These are phyloP conservation scores for Cyclargus thomasi DNA, from an alignment of 1,140 invertebrate species.

Conservation along the genomic window DNA sequence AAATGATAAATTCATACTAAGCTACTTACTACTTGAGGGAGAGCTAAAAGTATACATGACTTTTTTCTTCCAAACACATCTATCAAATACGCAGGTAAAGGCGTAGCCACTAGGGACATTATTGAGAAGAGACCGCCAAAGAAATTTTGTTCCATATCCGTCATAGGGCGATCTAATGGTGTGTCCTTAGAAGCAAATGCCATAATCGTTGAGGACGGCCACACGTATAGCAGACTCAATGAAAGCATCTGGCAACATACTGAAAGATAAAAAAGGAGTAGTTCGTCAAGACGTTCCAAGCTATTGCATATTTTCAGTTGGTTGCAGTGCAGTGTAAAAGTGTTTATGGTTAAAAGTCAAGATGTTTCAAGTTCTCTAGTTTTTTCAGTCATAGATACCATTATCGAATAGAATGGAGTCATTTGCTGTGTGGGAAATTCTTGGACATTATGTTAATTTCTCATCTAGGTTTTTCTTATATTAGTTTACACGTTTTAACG, in stretches of 20 bases:
- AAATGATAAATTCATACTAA: background rate
- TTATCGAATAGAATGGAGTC: too few relatives aligned
- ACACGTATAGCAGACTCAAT: conserved; percentile 20
- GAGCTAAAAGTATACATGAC: conserved; percentile 13
- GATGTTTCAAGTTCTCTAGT: too few relatives aligned
- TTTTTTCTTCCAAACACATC: conserved; percentile 22
- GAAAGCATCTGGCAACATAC: conserved; percentile 3
- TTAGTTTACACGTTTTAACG: too few relatives aligned
- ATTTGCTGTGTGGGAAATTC: too few relatives aligned
- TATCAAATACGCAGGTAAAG: conserved; percentile 17
- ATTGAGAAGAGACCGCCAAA: conserved; percentile 5
- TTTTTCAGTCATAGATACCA: too few relatives aligned
- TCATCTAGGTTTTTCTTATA: too few relatives aligned
- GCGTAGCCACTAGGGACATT: conserved; percentile 7
- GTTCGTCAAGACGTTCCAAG: too few relatives aligned
- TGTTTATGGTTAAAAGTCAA: too few relatives aligned
- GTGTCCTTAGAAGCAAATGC: conserved; percentile 22
- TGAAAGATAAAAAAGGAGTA: background rate
- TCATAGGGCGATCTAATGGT: conserved; percentile 6
- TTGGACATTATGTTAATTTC: too few relatives aligned
- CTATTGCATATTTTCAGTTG: too few relatives aligned
- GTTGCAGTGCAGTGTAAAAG: too few relatives aligned
- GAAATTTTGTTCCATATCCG: background rate
- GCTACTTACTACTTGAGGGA: conserved; percentile 23
- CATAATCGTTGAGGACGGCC: conserved; percentile 26